A percentile compares a stretch with the other conserved stretches of the same genome.
Conservation (phyloP, 2,113 vertebrate genomes). For the Polypterus bichir region DNA sequence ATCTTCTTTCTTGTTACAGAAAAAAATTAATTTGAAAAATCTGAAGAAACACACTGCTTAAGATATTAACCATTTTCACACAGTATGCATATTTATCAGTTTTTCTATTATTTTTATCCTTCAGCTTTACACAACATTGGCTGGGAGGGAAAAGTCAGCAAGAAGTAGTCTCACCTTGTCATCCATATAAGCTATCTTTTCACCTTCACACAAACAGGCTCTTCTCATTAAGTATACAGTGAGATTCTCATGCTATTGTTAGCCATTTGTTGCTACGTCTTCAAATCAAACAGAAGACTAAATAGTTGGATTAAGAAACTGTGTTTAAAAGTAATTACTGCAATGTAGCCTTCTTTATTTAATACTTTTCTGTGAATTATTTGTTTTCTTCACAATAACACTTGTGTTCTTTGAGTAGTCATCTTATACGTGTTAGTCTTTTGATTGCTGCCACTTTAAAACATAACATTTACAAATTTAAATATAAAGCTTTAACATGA, state of each 20-base stretch:
- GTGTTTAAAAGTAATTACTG: slow-evolving; percentile 4
- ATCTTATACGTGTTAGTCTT: no score
- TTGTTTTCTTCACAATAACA: neutral
- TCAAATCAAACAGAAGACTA: neutral
- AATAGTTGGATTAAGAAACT: neutral
- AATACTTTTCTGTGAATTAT: neutral
- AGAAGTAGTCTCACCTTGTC: slow-evolving; percentile 43
- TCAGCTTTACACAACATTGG: slow-evolving; percentile 27
- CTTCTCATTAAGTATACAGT: slow-evolving; percentile 32
- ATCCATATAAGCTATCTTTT: slow-evolving; percentile 30
- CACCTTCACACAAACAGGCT: slow-evolving; percentile 21
- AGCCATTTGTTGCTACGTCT: slow-evolving; percentile 1
- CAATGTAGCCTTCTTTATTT: neutral
- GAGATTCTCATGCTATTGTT: slow-evolving; percentile 25
- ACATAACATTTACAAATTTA: no score
- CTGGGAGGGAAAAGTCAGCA: slow-evolving; percentile 36
- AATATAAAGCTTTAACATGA: no score
- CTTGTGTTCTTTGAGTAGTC: neutral
- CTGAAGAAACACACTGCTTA: no score
- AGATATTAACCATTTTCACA: slow-evolving; percentile 8
- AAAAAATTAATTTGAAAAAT: no score
- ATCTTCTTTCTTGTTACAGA: no score
- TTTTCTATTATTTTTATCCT: slow-evolving; percentile 6
- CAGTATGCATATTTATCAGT: slow-evolving; percentile 38
- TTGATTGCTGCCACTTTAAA: no score